Percentiles rank a stretch among this genome's conserved stretches.
phyloP scores from a whole-genome alignment of 37 sponge, comb jelly and placozoan species.

The Petrosia ficiformis region DNA sequence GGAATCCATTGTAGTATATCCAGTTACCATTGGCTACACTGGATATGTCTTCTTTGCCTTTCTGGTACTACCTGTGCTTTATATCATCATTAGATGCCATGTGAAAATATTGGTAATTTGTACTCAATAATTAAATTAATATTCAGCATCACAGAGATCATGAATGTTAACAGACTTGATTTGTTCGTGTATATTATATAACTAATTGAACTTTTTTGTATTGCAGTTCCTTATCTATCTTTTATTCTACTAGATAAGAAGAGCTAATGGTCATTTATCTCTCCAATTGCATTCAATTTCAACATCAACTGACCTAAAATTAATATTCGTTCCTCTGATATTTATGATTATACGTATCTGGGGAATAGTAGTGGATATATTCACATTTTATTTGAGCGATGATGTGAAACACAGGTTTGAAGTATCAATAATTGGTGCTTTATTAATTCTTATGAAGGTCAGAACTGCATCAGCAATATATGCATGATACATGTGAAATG shows the following conservation, averaged over 20 bases:
- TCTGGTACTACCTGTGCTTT: conserved; percentile 42
- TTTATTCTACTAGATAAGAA: neutral
- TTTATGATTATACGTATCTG: conserved; percentile 63
- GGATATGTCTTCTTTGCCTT: conserved; percentile 42
- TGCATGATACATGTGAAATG: neutral
- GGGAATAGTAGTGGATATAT: conserved; percentile 15
- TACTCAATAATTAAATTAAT: neutral
- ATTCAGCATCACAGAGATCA: no score
- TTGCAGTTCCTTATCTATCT: no score
- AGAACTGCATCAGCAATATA: neutral
- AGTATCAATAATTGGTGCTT: conserved; percentile 3
- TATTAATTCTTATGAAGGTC: conserved; percentile 13
- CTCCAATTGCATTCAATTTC: neutral
- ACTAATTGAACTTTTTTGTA: no score
- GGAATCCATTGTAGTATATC: neutral
- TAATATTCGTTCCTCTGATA: conserved; percentile 59
- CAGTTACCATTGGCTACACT: conserved; percentile 43
- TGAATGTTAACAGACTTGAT: no score
- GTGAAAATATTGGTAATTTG: conserved; percentile 25
- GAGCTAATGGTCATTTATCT: neutral
- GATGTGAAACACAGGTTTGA: conserved; percentile 1
- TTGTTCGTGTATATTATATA: no score
- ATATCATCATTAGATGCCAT: conserved; percentile 29
- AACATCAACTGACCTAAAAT: conserved; percentile 34
- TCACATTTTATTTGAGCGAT: conserved; percentile 16